phyloP scores from a whole-genome alignment of 23 tunicate species.

The Styela clava region DNA sequence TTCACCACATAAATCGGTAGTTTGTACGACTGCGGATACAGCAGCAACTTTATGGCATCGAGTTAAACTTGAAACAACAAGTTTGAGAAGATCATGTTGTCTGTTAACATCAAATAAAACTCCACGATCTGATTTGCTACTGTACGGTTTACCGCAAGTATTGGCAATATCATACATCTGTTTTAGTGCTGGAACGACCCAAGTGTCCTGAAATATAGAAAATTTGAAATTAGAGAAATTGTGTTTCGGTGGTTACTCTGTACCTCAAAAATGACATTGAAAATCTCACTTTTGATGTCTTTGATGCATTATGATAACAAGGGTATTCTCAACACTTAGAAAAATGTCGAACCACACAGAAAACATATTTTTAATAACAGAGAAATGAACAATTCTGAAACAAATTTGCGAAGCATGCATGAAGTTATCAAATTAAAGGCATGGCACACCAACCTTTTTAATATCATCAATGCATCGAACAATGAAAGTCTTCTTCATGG shows the following conservation, averaged over 20 bases:
- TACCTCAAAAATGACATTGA: background rate
- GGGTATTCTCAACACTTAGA: too few species aligned
- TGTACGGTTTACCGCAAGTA: slow-evolving; percentile 37
- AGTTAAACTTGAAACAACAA: slow-evolving; percentile 53
- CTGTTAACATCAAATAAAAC: slow-evolving; percentile 58
- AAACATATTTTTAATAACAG: too few species aligned
- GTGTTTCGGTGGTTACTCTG: too few species aligned
- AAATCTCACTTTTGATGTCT: too few species aligned
- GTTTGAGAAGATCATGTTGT: slow-evolving; percentile 55
- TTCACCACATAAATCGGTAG: slow-evolving; percentile 42
- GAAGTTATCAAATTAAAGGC: too few species aligned
- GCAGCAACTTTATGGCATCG: slow-evolving; percentile 70
- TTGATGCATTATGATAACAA: too few species aligned
- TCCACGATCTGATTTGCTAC: slow-evolving; percentile 60
- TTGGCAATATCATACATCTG: slow-evolving; percentile 65
- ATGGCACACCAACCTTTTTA: too few species aligned
- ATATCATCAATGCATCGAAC: slow-evolving; percentile 69
- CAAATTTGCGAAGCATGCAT: too few species aligned
- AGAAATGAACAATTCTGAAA: too few species aligned
- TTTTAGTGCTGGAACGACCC: slow-evolving; percentile 77
- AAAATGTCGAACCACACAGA: too few species aligned
- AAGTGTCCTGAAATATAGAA: slow-evolving; percentile 50
- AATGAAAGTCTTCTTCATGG: slow-evolving; percentile 57
- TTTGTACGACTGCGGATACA: slow-evolving; percentile 43
- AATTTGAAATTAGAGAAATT: too few species aligned